Evolutionary conservation across 2,113 vertebrate genomes (phyloP), one percentile per base, ranked within the genome.

Genomic region (Euleptes europaea): DNA sequence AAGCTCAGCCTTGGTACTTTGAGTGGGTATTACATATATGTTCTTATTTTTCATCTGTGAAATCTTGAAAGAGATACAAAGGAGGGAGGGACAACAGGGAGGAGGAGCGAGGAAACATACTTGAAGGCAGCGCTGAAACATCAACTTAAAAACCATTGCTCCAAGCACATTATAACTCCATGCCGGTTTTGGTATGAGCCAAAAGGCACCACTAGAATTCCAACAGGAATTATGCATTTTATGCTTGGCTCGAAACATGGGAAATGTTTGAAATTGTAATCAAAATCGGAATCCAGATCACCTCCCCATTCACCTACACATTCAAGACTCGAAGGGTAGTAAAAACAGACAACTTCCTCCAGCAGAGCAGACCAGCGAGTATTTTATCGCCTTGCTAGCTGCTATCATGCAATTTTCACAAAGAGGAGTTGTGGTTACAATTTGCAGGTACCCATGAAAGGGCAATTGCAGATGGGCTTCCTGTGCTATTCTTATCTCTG

Each of bases 401-500:
- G 78, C 49, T 28, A 40, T 0, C n/a, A 65, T 67, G 57, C 72
- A 6, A 6, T 84, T 82, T 7, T 71, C 83, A 82, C 84, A 89
- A 88, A 85, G 60, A 79, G 73, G 0, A 85, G 73, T 70, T 89
- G 5, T 3, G 66, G 86, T 84, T 89, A 19, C 83, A 85, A 91
- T 92, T 49, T 88, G 88, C 77, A 90, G 31, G 40, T 77, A 82
- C 21, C 84, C 86, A 76, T 28, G 1, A 81, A 89, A 92, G 77
- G 42, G 77, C 87, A 90, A 88, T 81, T 80, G 69, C 69, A 80
- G 72, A 86, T 91, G 87, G 94, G 89, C 89, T 93, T 93, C 91
- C 3, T 92, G 73, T 81, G 91, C 84, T 38, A 84, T 84, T 83
- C 94, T 96, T 97, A 96, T 96, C 96, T 96, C 91, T 80, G 91